Base-by-base conservation (phyloP, 2,113 vertebrate species). In the Pterocles orientalis region DNA sequence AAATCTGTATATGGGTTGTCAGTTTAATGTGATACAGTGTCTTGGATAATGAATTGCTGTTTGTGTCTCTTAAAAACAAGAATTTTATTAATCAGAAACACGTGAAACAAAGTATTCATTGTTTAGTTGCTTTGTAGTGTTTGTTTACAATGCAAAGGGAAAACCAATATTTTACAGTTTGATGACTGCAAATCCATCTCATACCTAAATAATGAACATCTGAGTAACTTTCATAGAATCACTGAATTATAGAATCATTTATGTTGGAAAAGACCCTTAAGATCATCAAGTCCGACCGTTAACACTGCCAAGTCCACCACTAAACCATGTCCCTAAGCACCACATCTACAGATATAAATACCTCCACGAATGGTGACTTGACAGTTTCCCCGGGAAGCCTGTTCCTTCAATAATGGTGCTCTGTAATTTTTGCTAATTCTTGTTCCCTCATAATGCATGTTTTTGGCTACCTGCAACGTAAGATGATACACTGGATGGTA, bases 221-320 rank as follows among this genome's bases (percentile, higher is more conserved):
- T 69, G 47, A 54, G 81, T 36, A 69, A 54, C 25, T 33, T 48
- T 9, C 14, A 13, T 18, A 23, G 50, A 18, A 29, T 71, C n/a
- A 20, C 24, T 21, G 43, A 66, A n/a, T 57, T 21, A 31, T 8
- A 33, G 47, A 41, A 64, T 65, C 13, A 18, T 31, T 66, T 58
- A 15, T 6, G 10, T 43, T 72, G 50, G 41, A 41, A 25, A 72
- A 80, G 36, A 66, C 36, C 19, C 23, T 45, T 68, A 47, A 71
- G 58, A n/a, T 71, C 48, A 25, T 43, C 0, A 1, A 26, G 47
- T 36, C 73, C 12, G 18, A 10, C 12, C 2, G 1, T 45, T 26
- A 69, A 6, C 36, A 36, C 26, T 33, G 7, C 11, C 33, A 45
- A 43, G 45, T 53, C 45, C 17, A 41, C 34, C 13, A 25, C 45